These are phyloP conservation scores for Apostichopus leukothele DNA, from an alignment of 53 echinoderm and acorn worm genomes.

Conservation along the genomic window DNA sequence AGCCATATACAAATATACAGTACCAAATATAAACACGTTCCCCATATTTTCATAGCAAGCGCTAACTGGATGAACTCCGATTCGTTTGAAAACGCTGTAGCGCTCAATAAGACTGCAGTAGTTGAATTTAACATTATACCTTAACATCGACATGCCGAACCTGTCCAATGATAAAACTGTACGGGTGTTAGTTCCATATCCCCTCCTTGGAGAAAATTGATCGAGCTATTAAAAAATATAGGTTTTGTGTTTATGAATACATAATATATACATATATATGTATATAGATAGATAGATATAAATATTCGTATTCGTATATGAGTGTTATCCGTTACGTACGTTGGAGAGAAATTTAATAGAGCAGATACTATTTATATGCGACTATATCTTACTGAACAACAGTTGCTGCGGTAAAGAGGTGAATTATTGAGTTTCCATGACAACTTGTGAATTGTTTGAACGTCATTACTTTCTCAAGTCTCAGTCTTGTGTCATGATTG, in stretches of 20 bases:
- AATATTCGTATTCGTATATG: no score
- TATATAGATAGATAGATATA: no score
- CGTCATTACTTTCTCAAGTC: neutral
- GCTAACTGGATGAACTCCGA: neutral
- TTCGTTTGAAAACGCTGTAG: neutral
- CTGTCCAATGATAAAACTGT: no score
- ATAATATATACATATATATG: no score
- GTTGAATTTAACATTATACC: no score
- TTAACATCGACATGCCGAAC: no score
- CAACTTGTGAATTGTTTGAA: neutral
- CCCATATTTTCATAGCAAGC: neutral
- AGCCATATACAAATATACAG: slow-evolving; percentile 16
- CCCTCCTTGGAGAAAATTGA: no score
- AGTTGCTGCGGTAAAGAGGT: slow-evolving; percentile 7
- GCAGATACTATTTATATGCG: neutral
- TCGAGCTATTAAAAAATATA: no score
- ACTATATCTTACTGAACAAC: neutral
- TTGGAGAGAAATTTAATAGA: no score
- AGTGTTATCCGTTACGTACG: no score
- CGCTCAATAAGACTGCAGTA: neutral
- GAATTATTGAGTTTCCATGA: slow-evolving; percentile 2
- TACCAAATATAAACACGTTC: neutral
- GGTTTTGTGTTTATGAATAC: no score
- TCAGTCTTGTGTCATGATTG: neutral
- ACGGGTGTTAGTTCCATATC: no score